Conservation (phyloP, 64 coral and sea anemone species). For the Montipora efflorescens region DNA sequence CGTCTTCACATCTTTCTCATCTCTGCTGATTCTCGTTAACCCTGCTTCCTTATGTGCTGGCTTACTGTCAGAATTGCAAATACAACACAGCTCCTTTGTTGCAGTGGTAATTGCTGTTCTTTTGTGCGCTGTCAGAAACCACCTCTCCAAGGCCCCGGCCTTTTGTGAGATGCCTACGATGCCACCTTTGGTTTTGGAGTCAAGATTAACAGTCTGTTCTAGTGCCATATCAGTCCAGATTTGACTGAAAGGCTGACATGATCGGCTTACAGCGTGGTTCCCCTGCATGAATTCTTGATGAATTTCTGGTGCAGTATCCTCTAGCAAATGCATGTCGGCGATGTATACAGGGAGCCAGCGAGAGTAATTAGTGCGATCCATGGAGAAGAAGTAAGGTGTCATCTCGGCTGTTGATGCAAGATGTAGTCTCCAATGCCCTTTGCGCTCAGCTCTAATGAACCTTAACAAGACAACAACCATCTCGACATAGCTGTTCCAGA, state of each 20-base stretch:
- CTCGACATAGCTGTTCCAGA: too few relatives aligned
- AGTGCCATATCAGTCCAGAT: too few relatives aligned
- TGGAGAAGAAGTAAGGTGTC: too few relatives aligned
- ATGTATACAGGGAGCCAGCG: not conserved
- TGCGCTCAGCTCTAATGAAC: too few relatives aligned
- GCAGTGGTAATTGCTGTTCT: slow-evolving; percentile 53
- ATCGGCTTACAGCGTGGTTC: not conserved
- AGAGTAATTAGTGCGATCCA: not conserved
- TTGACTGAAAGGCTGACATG: too few relatives aligned
- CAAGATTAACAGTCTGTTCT: too few relatives aligned
- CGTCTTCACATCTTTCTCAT: slow-evolving; percentile 42
- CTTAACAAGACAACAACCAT: too few relatives aligned
- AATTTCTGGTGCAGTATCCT: not conserved
- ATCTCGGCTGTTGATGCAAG: too few relatives aligned
- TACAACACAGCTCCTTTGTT: slow-evolving; percentile 26
- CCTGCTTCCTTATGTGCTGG: slow-evolving; percentile 52
- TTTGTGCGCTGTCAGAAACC: slow-evolving; percentile 63
- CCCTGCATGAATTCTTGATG: slow-evolving; percentile 4
- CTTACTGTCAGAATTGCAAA: slow-evolving; percentile 14
- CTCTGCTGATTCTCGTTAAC: slow-evolving; percentile 4
- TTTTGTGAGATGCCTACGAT: too few relatives aligned
- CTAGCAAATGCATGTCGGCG: not conserved
- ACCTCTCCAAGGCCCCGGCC: slow-evolving; percentile 6
- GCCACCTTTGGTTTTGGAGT: too few relatives aligned
- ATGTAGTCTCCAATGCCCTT: too few relatives aligned